These are phyloP conservation scores for Chionomys nivalis DNA, from an alignment of 2,113 vertebrate species.

Conservation along the genomic window DNA sequence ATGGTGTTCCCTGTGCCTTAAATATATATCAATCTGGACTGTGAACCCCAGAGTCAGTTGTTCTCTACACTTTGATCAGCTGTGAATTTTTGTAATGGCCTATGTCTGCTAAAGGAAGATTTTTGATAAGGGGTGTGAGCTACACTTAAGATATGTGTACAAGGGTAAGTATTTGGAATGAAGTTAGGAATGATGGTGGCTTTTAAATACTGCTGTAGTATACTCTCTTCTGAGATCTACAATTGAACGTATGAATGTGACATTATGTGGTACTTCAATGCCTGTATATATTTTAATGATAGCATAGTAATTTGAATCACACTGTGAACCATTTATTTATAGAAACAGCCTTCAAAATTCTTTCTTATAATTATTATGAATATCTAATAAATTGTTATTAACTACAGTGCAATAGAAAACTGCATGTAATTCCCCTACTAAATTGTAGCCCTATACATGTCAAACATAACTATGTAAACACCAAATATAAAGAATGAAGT, in stretches of 20 bases:
- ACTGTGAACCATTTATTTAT: neutral
- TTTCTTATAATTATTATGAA: neutral
- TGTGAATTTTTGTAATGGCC: neutral
- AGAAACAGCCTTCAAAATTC: neutral
- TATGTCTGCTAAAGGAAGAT: neutral
- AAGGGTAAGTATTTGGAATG: neutral
- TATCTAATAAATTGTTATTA: neutral
- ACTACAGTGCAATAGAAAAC: neutral
- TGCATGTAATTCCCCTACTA: neutral
- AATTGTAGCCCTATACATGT: neutral
- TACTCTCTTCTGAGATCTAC: neutral
- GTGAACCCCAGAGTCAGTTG: too few relatives aligned
- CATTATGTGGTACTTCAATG: neutral
- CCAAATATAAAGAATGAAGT: neutral
- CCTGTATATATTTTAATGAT: neutral
- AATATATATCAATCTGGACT: neutral
- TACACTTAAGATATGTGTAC: neutral
- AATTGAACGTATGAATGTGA: neutral
- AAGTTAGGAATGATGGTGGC: neutral
- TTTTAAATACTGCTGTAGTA: neutral
- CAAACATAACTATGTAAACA: neutral
- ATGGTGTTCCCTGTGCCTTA: neutral
- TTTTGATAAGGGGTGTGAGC: neutral
- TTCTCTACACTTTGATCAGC: neutral
- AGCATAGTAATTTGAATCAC: neutral